Evolutionary conservation across 2,888 invertebrate genomes (phyloP), one percentile per base, ranked within the genome.

Genomic region (Netelia melanura): DNA sequence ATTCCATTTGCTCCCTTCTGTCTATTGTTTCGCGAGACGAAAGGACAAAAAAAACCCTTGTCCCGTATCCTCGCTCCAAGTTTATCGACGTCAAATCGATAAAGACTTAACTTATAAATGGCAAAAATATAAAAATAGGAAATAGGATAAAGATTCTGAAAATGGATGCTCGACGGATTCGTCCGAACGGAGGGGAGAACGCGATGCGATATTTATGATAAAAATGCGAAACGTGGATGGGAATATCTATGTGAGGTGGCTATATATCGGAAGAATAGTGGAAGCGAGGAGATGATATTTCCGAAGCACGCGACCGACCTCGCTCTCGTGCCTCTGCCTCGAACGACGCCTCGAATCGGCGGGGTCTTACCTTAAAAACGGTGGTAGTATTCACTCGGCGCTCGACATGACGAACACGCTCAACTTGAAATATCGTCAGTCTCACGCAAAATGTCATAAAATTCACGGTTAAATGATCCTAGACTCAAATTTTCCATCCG

Each of bases 1-100:
- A 92, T 14, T 95, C 92, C 90, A 95, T 94, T 38, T 38, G 38
- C 85, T 94, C 87, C 83, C 95, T 94, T 87, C 86, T 3, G 30
- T 38, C 38, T 38, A 38, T 38, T 38, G 38, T 38, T 38, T 56
- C 17, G 56, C 56, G 21, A 1, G 0, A 21, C 56, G 21, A 56
- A 17, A 48, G 14, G 14, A 56, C 9, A 56, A 21, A 56, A 56
- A 2, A 56, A 56, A n/a, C 21, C 21, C 21, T 21, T 56, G 38
- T 8, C 8, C 14, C 21, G 56, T 56, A 56, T 17, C n/a, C n/a
- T 56, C 56, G 52, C 17, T 56, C 21, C 17, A 5, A 21, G 10
- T 68, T 79, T 71, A 81, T 82, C 79, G 75, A 84, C 84, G 71
- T 67, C 52, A n/a, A 71, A 86, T 86, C 84, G 81, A 85, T 85